These are phyloP conservation scores for Eutolmus rufibarbis DNA, from an alignment of 2,888 invertebrate genomes.

Conservation along the genomic window DNA sequence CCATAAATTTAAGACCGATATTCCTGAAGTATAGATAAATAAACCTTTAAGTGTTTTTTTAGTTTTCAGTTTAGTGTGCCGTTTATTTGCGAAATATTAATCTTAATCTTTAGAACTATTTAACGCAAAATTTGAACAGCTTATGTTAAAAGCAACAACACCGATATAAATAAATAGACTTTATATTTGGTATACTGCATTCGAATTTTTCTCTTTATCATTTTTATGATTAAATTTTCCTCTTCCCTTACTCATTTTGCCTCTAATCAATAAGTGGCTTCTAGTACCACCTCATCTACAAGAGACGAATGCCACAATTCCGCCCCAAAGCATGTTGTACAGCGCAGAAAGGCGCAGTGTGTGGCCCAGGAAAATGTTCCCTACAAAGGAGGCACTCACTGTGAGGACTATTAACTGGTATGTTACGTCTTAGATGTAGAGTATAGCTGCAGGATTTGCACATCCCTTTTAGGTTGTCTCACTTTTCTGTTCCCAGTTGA, in stretches of 20 bases:
- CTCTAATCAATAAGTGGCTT: not conserved
- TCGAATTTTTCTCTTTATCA: not conserved
- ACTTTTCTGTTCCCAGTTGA: constrained; percentile 14
- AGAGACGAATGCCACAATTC: not conserved
- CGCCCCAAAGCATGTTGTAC: not conserved
- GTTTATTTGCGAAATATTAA: too few species aligned
- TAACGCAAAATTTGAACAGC: not conserved
- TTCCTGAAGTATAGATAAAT: too few species aligned
- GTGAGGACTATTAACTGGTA: constrained; percentile 1
- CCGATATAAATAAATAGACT: not conserved
- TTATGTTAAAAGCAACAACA: not conserved
- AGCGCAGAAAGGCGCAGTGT: not conserved
- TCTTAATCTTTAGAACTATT: too few species aligned
- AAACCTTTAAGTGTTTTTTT: too few species aligned
- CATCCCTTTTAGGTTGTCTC: constrained; percentile 7
- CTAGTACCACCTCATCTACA: not conserved
- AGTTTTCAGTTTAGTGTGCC: too few species aligned
- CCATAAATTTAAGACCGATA: too few species aligned
- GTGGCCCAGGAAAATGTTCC: constrained; percentile 2
- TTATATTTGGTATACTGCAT: not conserved
- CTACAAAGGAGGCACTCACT: not conserved
- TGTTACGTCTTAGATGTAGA: constrained; percentile 8
- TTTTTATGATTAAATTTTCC: not conserved
- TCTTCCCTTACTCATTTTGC: not conserved
- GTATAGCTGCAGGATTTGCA: constrained; percentile 2